phyloP scores from a whole-genome alignment of 2,113 vertebrate genomes.

The Erythrolamprus reginae region DNA sequence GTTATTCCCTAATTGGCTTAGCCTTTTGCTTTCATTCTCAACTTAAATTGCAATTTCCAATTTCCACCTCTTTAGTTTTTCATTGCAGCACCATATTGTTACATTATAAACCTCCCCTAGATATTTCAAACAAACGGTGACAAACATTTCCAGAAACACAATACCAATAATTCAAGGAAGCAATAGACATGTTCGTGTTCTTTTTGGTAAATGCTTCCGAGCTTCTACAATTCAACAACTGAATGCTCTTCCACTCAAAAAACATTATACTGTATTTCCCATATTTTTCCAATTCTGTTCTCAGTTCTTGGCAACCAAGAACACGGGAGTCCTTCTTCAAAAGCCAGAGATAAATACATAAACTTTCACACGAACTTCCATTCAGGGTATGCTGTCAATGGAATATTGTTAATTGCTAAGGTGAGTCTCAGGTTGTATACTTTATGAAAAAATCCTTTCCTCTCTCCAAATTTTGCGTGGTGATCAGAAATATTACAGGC shows the following conservation, averaged over 20 bases:
- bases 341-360: background rate
- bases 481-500: background rate
- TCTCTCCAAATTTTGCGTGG: background rate
- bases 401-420: background rate
- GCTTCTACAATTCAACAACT: background rate
- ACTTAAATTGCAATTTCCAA: background rate
- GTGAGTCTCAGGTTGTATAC: background rate
- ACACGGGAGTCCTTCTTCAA: background rate
- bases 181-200: background rate
- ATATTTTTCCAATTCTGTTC: background rate
- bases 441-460: background rate
- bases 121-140: background rate
- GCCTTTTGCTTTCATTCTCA: conserved; percentile 15
- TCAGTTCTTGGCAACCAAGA: background rate
- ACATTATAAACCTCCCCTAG: background rate
- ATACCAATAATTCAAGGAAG: background rate
- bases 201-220: background rate
- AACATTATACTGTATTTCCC: background rate
- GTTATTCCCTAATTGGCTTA: conserved; percentile 22
- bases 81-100: background rate
- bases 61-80: background rate
- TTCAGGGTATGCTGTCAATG: background rate
- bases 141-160: background rate
- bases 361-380: background rate
- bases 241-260: background rate